Percentiles rank a stretch among this genome's conserved stretches.
Conservation (phyloP, 2,797 vertebrate species). For the Margarornis squamiger region DNA sequence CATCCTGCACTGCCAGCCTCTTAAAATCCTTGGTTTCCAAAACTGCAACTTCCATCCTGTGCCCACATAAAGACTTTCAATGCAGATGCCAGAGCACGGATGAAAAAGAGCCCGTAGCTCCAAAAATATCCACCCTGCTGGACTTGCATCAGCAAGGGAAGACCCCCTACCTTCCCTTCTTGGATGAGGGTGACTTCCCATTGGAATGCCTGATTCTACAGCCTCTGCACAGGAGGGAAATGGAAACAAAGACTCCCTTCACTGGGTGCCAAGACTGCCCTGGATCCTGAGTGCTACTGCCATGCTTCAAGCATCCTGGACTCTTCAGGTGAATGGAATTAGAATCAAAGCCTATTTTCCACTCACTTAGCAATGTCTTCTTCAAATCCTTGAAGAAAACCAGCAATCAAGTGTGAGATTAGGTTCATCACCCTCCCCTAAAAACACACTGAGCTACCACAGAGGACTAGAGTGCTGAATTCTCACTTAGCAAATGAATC, state of each 20-base stretch:
- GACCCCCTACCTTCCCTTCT: background rate
- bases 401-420: background rate
- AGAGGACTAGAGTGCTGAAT: background rate
- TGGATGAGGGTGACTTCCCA: background rate
- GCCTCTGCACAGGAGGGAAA: background rate
- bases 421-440: background rate
- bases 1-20: background rate
- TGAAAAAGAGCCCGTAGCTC: background rate
- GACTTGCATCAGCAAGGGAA: background rate
- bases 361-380: background rate
- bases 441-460: background rate
- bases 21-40: background rate
- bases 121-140: background rate
- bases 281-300: background rate
- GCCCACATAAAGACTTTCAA: background rate
- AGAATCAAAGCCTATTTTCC: background rate
- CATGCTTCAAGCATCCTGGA: background rate
- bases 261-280: background rate
- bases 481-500: background rate
- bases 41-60: background rate
- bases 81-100: background rate
- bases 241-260: background rate
- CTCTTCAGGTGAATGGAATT: background rate
- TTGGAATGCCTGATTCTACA: background rate
- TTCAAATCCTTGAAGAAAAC: background rate